Evolutionary conservation across 2,888 invertebrate species (phyloP).

Genomic region (Camponotus fellah): DNA sequence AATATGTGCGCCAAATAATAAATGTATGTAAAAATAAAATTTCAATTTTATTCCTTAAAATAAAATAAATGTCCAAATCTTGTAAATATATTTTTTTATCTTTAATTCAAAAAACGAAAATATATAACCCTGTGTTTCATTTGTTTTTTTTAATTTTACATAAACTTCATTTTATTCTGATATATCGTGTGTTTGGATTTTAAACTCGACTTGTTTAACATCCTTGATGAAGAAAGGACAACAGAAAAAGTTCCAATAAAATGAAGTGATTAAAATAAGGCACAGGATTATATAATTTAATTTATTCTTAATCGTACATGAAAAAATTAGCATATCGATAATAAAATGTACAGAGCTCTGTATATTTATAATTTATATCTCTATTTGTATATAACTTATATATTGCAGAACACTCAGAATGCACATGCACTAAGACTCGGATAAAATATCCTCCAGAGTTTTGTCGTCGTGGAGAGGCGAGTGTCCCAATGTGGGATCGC

Average conservation of each 20-base stretch:
- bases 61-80: background rate
- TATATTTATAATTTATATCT: constrained; percentile 30
- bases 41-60: background rate
- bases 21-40: background rate
- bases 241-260: background rate
- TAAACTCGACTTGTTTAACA: background rate
- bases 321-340: constrained; percentile 54
- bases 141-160: background rate
- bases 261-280: background rate
- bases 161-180: background rate
- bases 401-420: constrained; percentile 2
- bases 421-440: constrained; percentile 80
- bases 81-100: background rate
- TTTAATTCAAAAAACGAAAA: background rate
- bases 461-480: constrained; percentile 86
- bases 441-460: constrained; percentile 84
- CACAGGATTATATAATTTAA: constrained; percentile 32
- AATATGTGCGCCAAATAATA: background rate
- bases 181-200: background rate
- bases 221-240: background rate
- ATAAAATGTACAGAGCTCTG: constrained; percentile 69
- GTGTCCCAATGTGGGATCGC: constrained; percentile 88
- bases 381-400: constrained; percentile 24
- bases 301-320: constrained; percentile 54
- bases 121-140: background rate